phyloP scores from a whole-genome alignment of 2,797 vertebrate species.

The Phalanger gymnotis region DNA sequence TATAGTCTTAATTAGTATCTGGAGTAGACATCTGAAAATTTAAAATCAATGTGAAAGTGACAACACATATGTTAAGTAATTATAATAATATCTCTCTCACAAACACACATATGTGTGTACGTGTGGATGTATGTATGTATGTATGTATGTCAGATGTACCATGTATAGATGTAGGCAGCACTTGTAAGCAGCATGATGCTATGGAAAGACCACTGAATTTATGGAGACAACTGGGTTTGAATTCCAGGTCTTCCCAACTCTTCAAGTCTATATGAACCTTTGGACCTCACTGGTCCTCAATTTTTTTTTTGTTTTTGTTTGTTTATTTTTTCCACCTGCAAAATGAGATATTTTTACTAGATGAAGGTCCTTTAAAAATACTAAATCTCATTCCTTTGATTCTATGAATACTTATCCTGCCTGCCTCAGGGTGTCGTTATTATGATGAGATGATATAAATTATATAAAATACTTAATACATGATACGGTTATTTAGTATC shows the following conservation, averaged over 20 bases:
- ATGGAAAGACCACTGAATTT: neutral
- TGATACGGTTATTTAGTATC: neutral
- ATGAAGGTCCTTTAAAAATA: neutral
- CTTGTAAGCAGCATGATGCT: neutral
- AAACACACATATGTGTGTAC: neutral
- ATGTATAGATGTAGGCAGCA: neutral
- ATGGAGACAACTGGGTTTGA: neutral
- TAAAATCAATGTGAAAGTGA: neutral
- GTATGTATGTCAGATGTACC: neutral
- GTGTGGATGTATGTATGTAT: neutral
- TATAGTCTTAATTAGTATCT: neutral
- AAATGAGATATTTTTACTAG: neutral
- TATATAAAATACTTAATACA: neutral
- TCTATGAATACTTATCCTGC: neutral
- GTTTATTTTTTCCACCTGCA: neutral
- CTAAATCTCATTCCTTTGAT: neutral
- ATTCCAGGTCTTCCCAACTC: neutral
- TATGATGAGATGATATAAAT: neutral
- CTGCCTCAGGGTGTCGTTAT: neutral
- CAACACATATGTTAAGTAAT: neutral
- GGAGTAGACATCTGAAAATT: neutral
- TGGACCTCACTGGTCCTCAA: neutral
- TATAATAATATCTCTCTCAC: neutral
- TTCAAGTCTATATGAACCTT: neutral
- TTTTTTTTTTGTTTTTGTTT: neutral